A percentile compares a stretch with the other conserved stretches of the same genome.
phyloP scores from a whole-genome alignment of 2,113 vertebrate genomes.

The Pantherophis guttatus region DNA sequence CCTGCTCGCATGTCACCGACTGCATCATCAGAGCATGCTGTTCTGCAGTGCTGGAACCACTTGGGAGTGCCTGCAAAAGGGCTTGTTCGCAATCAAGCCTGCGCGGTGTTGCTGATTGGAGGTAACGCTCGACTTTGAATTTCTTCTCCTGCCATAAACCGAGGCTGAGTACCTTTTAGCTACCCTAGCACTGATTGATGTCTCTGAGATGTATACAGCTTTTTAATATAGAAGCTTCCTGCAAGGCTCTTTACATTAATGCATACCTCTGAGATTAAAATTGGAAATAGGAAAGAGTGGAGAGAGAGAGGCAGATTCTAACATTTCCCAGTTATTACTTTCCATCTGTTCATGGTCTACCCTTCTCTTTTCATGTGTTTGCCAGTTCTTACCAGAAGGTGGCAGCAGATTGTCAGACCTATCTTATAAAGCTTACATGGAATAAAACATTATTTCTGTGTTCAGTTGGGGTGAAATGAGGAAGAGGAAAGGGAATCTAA shows the following conservation, averaged over 20 bases:
- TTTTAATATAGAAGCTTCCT: neutral
- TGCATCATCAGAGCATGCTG: neutral
- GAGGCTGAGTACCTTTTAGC: neutral
- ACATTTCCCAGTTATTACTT: neutral
- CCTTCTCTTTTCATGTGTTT: neutral
- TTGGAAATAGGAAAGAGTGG: no score
- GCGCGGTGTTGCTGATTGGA: neutral
- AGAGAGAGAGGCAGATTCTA: neutral
- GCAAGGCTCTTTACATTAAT: neutral
- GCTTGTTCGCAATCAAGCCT: constrained; percentile 10
- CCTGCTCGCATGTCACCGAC: fast-evolving
- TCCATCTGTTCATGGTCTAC: neutral
- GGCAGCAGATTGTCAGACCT: neutral
- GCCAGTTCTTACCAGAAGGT: neutral
- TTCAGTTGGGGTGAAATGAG: neutral
- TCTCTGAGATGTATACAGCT: neutral
- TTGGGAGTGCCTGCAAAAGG: neutral
- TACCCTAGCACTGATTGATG: neutral
- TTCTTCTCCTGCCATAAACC: neutral
- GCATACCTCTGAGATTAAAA: neutral
- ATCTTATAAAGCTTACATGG: neutral
- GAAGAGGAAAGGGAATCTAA: neutral
- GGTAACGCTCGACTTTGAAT: neutral
- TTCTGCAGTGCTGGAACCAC: neutral
- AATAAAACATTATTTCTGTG: neutral